These are phyloP conservation scores for Bombus fervidus DNA, from an alignment of 1,140 invertebrate species.

Conservation along the genomic window DNA sequence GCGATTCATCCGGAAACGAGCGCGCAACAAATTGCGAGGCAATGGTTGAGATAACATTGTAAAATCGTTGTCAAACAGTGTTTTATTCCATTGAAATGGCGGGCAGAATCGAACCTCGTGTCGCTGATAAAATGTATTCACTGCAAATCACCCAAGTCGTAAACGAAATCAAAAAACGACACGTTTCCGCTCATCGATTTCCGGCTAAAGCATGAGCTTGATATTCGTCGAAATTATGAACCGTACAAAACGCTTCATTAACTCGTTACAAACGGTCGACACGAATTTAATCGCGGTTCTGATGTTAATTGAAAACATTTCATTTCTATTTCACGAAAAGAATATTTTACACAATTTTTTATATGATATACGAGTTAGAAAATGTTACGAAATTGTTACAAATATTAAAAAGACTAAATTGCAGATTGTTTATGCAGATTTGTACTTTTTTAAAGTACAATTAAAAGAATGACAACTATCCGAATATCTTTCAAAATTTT, in stretches of 20 bases:
- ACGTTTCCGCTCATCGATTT: neutral
- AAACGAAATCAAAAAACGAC: conserved; percentile 22
- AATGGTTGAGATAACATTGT: conserved; percentile 19
- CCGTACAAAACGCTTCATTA: neutral
- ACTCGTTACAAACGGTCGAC: neutral
- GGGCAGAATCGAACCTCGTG: neutral
- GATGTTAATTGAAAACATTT: neutral
- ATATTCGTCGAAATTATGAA: neutral
- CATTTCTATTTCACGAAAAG: neutral
- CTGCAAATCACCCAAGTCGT: conserved; percentile 13
- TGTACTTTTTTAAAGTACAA: too few species aligned
- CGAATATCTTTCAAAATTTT: neutral
- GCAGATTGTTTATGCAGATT: neutral
- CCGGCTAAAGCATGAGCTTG: neutral
- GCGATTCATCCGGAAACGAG: neutral
- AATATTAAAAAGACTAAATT: too few species aligned
- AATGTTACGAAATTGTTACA: too few species aligned
- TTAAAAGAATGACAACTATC: too few species aligned
- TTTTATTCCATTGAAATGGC: neutral
- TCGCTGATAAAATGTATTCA: conserved; percentile 26
- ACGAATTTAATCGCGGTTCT: neutral
- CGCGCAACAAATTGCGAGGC: conserved; percentile 12
- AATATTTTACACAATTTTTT: neutral
- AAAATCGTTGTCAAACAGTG: conserved; percentile 25
- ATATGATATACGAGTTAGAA: neutral